Conservation (phyloP, 1,140 invertebrate genomes). For the Drosophila grimshawi region DNA sequence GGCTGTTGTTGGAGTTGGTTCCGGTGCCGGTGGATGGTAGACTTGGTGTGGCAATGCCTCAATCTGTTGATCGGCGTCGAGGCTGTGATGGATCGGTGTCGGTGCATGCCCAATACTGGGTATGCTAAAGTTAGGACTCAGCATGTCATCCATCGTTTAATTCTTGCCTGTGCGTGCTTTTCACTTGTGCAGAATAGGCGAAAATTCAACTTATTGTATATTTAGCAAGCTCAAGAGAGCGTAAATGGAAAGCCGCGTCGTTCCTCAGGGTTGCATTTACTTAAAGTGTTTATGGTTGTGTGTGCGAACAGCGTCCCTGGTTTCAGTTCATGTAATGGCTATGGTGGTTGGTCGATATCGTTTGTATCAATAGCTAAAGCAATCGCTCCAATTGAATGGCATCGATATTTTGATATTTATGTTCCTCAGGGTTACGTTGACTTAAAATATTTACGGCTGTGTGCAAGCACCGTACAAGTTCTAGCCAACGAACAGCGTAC, state of each 20-base stretch:
- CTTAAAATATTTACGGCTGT: background rate
- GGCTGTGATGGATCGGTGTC: constrained; percentile 92
- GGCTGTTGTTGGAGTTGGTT: constrained; percentile 75
- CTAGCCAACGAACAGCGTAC: background rate
- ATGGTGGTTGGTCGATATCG: no score
- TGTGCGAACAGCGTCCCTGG: background rate
- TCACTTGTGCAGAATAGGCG: constrained; percentile 5
- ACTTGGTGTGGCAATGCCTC: constrained; percentile 87
- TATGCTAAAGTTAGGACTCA: constrained; percentile 95
- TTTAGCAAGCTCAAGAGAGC: background rate
- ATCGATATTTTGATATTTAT: background rate
- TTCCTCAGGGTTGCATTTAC: constrained; percentile 29
- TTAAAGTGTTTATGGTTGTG: background rate
- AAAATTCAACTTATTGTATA: constrained; percentile 20
- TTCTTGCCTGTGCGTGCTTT: background rate
- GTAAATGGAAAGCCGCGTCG: constrained; percentile 52
- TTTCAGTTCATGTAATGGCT: background rate
- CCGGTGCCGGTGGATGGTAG: constrained; percentile 90
- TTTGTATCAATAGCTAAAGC: background rate
- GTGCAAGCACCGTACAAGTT: background rate
- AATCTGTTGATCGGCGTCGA: constrained; percentile 92
- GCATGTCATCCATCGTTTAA: constrained; percentile 89
- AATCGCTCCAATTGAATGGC: background rate
- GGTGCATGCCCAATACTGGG: constrained; percentile 90
- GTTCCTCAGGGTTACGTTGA: constrained; percentile 32